Conservation (phyloP, 2,888 invertebrate genomes). For the Busseola fusca region DNA sequence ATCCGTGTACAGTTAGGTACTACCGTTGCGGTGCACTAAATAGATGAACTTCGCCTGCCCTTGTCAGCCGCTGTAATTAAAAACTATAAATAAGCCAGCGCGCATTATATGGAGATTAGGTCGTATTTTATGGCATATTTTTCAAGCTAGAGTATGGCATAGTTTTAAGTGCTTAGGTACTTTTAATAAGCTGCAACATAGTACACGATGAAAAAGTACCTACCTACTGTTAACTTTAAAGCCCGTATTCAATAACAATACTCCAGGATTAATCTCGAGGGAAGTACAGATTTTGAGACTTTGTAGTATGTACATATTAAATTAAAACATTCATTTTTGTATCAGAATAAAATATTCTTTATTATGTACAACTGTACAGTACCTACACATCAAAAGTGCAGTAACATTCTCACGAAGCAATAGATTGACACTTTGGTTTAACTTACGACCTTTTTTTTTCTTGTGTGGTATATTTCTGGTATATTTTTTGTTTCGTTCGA, state of each 20-base stretch:
- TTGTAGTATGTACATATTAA: no score
- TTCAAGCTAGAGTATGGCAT: neutral
- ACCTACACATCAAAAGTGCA: no score
- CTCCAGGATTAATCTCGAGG: neutral
- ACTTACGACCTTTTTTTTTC: no score
- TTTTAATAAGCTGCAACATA: conserved; percentile 20
- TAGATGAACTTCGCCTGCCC: conserved; percentile 36
- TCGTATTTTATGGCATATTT: conserved; percentile 32
- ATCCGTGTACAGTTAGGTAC: neutral
- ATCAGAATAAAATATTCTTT: no score
- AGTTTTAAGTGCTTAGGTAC: conserved; percentile 2
- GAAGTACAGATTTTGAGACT: neutral
- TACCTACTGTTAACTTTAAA: neutral
- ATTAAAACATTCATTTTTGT: no score
- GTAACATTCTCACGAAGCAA: no score
- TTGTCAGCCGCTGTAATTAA: conserved; percentile 49
- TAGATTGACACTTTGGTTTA: no score
- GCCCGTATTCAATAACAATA: neutral
- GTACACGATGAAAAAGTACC: no score
- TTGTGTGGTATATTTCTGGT: no score
- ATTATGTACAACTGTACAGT: no score
- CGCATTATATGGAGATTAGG: conserved; percentile 42
- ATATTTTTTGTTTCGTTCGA: no score
- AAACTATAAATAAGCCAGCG: conserved; percentile 51
- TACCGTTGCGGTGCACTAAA: conserved; percentile 22